Evolutionary conservation across 2,888 invertebrate species (phyloP).

Genomic region (Drosophila paranaensis): DNA sequence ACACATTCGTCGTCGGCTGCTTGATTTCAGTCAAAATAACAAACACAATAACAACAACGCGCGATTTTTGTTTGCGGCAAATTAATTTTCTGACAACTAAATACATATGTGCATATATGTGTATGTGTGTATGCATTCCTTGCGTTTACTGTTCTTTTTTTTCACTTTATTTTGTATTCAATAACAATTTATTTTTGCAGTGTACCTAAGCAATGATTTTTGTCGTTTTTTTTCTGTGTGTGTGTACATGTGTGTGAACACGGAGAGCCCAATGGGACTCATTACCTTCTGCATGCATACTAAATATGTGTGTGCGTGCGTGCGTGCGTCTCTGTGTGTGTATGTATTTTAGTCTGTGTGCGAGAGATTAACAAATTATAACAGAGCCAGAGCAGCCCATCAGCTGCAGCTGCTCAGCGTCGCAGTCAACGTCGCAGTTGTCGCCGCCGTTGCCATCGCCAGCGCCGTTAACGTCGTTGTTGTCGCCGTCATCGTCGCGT

Average conservation of each 20-base stretch:
- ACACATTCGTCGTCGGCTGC: slow-evolving; percentile 56
- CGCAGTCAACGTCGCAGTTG: slow-evolving; percentile 30
- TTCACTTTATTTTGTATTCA: slow-evolving; percentile 5
- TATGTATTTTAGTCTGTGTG: not conserved
- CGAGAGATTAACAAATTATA: slow-evolving; percentile 34
- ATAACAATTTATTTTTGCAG: slow-evolving; percentile 42
- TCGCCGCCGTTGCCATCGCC: slow-evolving; percentile 21
- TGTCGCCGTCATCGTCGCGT: slow-evolving; percentile 38
- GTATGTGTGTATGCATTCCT: not conserved
- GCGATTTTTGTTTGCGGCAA: slow-evolving; percentile 44
- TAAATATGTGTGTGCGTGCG: not conserved
- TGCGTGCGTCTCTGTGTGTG: not conserved
- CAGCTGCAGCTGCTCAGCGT: slow-evolving; percentile 46
- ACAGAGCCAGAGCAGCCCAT: slow-evolving; percentile 42
- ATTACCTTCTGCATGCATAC: slow-evolving; percentile 10
- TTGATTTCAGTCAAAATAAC: slow-evolving; percentile 54
- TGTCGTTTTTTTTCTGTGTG: slow-evolving; percentile 15
- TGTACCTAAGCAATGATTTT: slow-evolving; percentile 25
- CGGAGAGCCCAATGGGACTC: slow-evolving; percentile 17
- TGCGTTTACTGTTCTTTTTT: slow-evolving; percentile 12
- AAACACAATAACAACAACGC: slow-evolving; percentile 55
- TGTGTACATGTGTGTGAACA: not conserved
- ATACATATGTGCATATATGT: not conserved
- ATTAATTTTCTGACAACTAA: slow-evolving; percentile 27
- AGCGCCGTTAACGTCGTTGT: slow-evolving; percentile 30